Conservation (phyloP, 2,113 vertebrate species). For the Scomber colias region DNA sequence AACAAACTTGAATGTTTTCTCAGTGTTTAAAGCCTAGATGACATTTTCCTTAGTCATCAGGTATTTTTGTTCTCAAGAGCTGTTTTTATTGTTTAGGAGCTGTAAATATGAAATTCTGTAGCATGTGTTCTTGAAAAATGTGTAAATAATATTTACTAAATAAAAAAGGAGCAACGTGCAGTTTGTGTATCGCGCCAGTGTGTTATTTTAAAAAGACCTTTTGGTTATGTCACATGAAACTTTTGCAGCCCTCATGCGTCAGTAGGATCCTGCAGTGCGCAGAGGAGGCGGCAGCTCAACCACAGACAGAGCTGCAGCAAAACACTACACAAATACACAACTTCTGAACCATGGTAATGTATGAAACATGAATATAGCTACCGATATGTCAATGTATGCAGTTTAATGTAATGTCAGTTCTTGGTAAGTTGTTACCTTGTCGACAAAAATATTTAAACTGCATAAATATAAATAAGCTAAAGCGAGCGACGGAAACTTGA, state of each 20-base stretch:
- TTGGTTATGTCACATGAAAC: conserved; percentile 24
- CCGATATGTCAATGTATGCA: background rate
- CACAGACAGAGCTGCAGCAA: conserved; percentile 9
- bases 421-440: background rate
- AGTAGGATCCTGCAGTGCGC: background rate
- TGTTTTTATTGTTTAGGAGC: conserved; percentile 79
- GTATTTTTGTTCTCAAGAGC: conserved; percentile 68
- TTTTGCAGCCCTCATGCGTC: conserved; percentile 33
- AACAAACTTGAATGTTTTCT: conserved; percentile 84
- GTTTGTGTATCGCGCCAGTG: background rate
- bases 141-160: conserved; percentile 86
- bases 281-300: conserved; percentile 3
- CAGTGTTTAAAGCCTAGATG: conserved; percentile 76
- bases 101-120: conserved; percentile 80
- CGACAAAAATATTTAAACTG: background rate
- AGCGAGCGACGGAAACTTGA: conserved; percentile 1
- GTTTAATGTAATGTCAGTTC: background rate
- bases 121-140: conserved; percentile 84
- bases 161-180: conserved; percentile 74
- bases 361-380: background rate
- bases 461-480: conserved; percentile 24
- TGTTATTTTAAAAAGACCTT: background rate
- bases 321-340: background rate
- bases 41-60: conserved; percentile 74
- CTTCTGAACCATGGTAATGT: conserved; percentile 53